Base-by-base conservation (phyloP, 2,113 vertebrate species). In the Micronisus gabar region DNA sequence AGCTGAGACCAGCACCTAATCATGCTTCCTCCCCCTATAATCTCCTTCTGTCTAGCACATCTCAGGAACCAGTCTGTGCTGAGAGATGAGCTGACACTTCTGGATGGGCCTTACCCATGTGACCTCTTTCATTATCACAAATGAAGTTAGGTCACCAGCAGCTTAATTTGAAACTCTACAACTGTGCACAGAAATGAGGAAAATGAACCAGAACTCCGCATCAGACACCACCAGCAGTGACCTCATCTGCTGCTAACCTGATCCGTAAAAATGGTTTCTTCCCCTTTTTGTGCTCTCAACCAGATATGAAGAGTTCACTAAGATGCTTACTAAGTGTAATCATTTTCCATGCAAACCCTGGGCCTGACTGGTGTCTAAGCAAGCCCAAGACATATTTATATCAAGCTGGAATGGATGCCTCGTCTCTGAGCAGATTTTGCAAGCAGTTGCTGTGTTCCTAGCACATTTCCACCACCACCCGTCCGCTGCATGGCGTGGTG, bases 401-500 rank as follows among this genome's bases (percentile, higher is more conserved):
- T 7, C 22, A 36, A 17, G 14, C 29, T 7, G 26, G 29, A 80
- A 84, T 1, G 6, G 23, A 8, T 3, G 2, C 7, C 30, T 34
- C 16, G 4, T 27, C 34, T 53, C 65, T 26, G 25, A 73, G 48
- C 15, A 79, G 71, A 20, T 68, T 90, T 70, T 41, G 38, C 59
- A 38, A 38, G 38, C 72, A n/a, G 38, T 67, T n/a, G 41, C n/a
- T 45, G 20, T 16, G 25, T 29, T 63, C 36, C 52, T 8, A 20
- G 20, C 36, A 40, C 22, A 13, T 9, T 41, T 53, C 6, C 34
- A 8, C 13, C 10, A 14, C 22, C 38, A 43, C 34, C n/a, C 7
- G 7, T 5, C 30, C 0, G 1, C 36, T 16, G 40, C n/a, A n/a
- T 0, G 0, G 23, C 67, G 40, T 0, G 2, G 18, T 2, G 10